Conservation (phyloP, 2,113 vertebrate species). For the Festucalex cinctus region DNA sequence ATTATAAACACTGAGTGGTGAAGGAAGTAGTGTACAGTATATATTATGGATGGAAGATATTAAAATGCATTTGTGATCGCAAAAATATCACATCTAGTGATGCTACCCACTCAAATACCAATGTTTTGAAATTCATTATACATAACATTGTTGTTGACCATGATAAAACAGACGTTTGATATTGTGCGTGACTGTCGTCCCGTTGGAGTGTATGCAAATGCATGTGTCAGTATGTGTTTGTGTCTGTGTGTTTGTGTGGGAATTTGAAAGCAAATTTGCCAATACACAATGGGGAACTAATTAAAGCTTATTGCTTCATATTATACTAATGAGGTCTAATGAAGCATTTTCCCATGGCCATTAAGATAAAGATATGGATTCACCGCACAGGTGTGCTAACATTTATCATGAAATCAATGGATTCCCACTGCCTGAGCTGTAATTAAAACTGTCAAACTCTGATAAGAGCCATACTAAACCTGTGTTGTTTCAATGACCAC, state of each 20-base stretch:
- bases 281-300: conserved; percentile 50
- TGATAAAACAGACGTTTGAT: background rate
- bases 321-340: conserved; percentile 69
- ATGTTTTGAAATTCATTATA: background rate
- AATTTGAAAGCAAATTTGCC: conserved; percentile 42
- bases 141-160: background rate
- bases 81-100: background rate
- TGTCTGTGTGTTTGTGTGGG: conserved; percentile 20
- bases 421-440: conserved; percentile 63
- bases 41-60: too few species aligned
- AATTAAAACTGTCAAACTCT: conserved; percentile 61
- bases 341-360: conserved; percentile 65
- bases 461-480: conserved; percentile 54
- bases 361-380: conserved; percentile 68
- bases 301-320: conserved; percentile 57
- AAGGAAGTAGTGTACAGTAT: background rate
- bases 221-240: background rate
- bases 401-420: conserved; percentile 70
- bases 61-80: background rate
- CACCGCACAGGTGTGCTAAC: conserved; percentile 63
- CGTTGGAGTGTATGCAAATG: background rate
- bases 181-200: background rate
- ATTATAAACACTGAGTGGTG: background rate
- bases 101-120: background rate
- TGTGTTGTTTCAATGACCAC: conserved; percentile 1